phyloP scores from a whole-genome alignment of 2,888 invertebrate species.

The Eustalomyia histrio region DNA sequence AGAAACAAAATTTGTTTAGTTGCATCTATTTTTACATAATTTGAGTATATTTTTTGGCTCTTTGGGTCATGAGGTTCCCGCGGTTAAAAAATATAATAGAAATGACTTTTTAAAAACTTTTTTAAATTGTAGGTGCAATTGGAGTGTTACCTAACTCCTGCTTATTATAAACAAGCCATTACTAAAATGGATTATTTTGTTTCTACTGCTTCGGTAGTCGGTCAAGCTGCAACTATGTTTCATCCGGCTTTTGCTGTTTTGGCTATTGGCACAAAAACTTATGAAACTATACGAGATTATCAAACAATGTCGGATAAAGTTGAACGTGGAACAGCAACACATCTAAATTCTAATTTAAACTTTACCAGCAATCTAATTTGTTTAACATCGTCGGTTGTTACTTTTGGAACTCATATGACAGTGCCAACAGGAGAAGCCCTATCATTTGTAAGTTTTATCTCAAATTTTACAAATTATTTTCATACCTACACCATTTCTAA shows the following conservation, averaged over 20 bases:
- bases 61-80: too few species aligned
- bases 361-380: conserved; percentile 34
- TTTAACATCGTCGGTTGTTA: conserved; percentile 65
- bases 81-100: too few species aligned
- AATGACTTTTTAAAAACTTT: background rate
- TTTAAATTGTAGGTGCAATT: conserved; percentile 67
- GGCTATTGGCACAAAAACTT: conserved; percentile 34
- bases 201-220: conserved; percentile 20
- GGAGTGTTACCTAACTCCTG: conserved; percentile 70
- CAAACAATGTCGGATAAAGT: conserved; percentile 39
- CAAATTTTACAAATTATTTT: too few species aligned
- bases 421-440: conserved; percentile 61
- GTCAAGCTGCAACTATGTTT: conserved; percentile 13
- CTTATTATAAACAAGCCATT: conserved; percentile 15
- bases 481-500: too few species aligned
- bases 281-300: conserved; percentile 41
- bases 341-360: conserved; percentile 47
- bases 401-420: conserved; percentile 67
- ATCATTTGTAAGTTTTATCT: conserved; percentile 30
- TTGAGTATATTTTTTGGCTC: too few species aligned
- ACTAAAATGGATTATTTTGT: conserved; percentile 31
- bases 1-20: too few species aligned
- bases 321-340: conserved; percentile 47
- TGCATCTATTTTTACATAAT: too few species aligned
- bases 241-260: conserved; percentile 26